These are phyloP conservation scores for Notothenia coriiceps DNA, from an alignment of 2,113 vertebrate genomes.

Conservation along the genomic window DNA sequence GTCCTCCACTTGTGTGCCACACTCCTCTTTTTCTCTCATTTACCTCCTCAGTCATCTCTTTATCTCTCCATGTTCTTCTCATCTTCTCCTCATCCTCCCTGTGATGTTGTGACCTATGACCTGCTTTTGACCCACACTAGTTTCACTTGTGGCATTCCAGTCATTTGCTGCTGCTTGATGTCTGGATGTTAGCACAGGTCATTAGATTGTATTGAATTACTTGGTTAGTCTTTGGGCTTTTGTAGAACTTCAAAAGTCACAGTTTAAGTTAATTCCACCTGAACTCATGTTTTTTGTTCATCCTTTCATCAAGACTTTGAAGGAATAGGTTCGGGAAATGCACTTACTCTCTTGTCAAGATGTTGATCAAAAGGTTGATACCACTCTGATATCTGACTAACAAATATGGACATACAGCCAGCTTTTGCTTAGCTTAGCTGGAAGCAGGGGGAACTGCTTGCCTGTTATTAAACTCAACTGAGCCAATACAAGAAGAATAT, in stretches of 20 bases:
- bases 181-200: not conserved
- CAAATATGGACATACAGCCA: not conserved
- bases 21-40: slow-evolving; percentile 42
- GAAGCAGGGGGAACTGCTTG: not conserved
- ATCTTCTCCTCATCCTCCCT: not conserved
- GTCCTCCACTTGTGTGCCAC: not conserved
- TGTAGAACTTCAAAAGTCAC: not conserved
- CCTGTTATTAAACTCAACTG: not conserved
- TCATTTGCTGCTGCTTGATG: slow-evolving; percentile 1
- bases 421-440: not conserved
- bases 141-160: slow-evolving; percentile 52
- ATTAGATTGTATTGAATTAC: not conserved
- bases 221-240: not conserved
- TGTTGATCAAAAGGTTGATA: not conserved
- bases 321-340: not conserved
- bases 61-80: slow-evolving; percentile 11
- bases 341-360: not conserved
- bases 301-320: not conserved
- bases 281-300: not conserved
- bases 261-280: not conserved
- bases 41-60: slow-evolving; percentile 12
- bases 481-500: not conserved
- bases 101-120: slow-evolving; percentile 52
- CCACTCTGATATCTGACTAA: not conserved
- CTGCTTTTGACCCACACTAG: slow-evolving; percentile 30